These are phyloP conservation scores for Strigamia maritima DNA, from an alignment of 2,888 invertebrate species.

Conservation along the genomic window DNA sequence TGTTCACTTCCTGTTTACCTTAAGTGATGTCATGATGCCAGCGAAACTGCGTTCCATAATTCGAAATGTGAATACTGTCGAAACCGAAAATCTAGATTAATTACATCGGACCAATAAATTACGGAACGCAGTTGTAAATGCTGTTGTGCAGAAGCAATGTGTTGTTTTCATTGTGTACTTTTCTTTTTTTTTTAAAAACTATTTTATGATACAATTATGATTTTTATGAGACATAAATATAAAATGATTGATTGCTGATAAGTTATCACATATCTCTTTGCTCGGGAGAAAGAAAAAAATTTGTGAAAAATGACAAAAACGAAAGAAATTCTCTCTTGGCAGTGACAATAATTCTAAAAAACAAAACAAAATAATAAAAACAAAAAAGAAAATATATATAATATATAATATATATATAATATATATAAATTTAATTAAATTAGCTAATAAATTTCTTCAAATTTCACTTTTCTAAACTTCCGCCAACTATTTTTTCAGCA, in stretches of 20 bases:
- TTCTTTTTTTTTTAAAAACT: background rate
- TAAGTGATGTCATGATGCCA: background rate
- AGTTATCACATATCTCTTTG: constrained; percentile 25
- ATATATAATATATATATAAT: background rate
- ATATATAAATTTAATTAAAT: too few relatives aligned
- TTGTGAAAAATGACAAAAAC: background rate
- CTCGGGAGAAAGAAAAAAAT: background rate
- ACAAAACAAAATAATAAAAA: background rate
- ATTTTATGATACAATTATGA: constrained; percentile 17
- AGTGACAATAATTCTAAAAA: constrained; percentile 7
- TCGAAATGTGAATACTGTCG: background rate
- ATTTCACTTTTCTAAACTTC: background rate
- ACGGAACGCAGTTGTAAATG: background rate
- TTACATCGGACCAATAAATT: background rate
- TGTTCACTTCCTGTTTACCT: constrained; percentile 3
- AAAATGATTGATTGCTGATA: constrained; percentile 25
- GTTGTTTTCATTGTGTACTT: background rate
- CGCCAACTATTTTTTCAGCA: background rate
- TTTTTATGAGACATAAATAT: constrained; percentile 21
- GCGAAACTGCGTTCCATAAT: background rate
- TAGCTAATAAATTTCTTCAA: background rate
- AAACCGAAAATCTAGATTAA: background rate
- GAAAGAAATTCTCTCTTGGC: constrained; percentile 19
- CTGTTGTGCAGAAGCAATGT: constrained; percentile 16
- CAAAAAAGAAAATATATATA: background rate